Evolutionary conservation across 2,888 invertebrate genomes (phyloP).

Genomic region (Caenorhabditis wallacei): DNA sequence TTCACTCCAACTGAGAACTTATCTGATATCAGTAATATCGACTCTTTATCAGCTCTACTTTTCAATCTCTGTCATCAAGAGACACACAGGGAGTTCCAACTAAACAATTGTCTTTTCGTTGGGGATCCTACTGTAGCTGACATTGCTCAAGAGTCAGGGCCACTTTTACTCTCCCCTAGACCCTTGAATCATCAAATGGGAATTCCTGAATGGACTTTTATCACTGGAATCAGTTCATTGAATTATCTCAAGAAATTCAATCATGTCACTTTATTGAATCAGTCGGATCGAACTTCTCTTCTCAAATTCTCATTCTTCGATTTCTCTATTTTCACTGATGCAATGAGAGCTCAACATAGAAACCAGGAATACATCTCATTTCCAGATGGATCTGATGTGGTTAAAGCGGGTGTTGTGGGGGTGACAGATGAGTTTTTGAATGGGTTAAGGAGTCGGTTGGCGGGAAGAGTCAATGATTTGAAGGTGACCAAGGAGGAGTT

Average conservation of each 20-base stretch:
- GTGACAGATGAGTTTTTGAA: slow-evolving; percentile 6
- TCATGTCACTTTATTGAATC: not conserved
- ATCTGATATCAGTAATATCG: not conserved
- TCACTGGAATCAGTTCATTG: slow-evolving; percentile 9
- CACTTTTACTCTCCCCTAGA: not conserved
- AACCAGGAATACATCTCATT: slow-evolving; percentile 19
- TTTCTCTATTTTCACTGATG: slow-evolving; percentile 16
- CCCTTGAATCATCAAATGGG: slow-evolving; percentile 1
- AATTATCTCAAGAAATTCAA: slow-evolving; percentile 16
- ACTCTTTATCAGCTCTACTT: slow-evolving; percentile 5
- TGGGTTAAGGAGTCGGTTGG: slow-evolving; percentile 6
- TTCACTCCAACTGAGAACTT: slow-evolving; percentile 9
- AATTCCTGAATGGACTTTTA: slow-evolving; percentile 9
- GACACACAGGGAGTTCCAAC: not conserved
- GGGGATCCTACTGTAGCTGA: slow-evolving; percentile 19
- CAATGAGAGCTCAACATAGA: not conserved
- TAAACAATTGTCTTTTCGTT: not conserved
- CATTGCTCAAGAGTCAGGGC: not conserved
- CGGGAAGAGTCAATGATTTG: slow-evolving; percentile 12
- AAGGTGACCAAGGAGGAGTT: slow-evolving; percentile 24
- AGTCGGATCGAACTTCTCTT: not conserved
- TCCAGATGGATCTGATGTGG: slow-evolving; percentile 3
- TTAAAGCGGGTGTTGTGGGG: not conserved
- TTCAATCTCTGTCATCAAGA: slow-evolving; percentile 4
- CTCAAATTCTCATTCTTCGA: slow-evolving; percentile 13